These are phyloP conservation scores for Enteromius argenteus DNA, from an alignment of 2,797 vertebrate species.

Conservation along the genomic window DNA sequence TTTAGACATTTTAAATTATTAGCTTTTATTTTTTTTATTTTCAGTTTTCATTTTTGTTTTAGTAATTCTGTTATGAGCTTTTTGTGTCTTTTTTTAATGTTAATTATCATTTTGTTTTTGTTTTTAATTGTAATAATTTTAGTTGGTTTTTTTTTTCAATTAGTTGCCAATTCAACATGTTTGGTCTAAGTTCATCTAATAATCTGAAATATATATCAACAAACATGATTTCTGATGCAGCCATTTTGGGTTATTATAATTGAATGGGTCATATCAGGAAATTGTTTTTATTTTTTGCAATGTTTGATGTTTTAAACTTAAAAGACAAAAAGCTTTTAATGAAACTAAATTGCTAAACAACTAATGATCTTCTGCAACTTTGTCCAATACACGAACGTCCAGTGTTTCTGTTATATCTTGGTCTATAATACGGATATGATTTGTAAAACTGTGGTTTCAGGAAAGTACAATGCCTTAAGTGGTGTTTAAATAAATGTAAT, in stretches of 20 bases:
- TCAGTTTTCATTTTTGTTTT: not conserved
- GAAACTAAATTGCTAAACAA: not conserved
- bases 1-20: not conserved
- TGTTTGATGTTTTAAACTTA: not conserved
- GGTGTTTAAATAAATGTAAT: conserved; percentile 73
- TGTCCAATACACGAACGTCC: not conserved
- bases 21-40: not conserved
- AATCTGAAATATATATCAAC: not conserved
- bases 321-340: not conserved
- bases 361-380: not conserved
- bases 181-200: not conserved
- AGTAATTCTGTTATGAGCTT: not conserved
- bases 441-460: conserved; percentile 12
- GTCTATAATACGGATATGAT: conserved; percentile 10
- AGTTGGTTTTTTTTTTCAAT: not conserved
- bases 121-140: no score
- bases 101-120: no score
- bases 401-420: not conserved
- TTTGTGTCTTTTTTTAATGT: not conserved
- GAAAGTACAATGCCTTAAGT: conserved; percentile 52
- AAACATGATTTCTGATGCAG: not conserved
- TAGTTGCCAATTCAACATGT: not conserved
- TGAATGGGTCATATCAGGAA: not conserved
- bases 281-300: not conserved
- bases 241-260: not conserved